Percentiles rank a stretch among this genome's conserved stretches.
Conservation (phyloP, 1,140 invertebrate species). For the Hypothenemus hampei region DNA sequence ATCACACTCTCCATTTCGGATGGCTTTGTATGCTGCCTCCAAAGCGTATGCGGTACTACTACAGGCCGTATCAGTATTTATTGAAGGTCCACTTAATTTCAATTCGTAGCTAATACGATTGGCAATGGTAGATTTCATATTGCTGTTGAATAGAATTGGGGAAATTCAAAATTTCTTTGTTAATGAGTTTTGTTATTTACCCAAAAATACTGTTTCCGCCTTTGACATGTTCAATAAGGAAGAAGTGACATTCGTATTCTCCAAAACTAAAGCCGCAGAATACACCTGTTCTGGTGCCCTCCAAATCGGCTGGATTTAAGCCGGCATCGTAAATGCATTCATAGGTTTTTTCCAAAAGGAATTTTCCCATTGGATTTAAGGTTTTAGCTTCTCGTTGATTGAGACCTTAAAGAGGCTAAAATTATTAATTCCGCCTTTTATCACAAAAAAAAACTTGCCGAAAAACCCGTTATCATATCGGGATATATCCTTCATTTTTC, state of each 20-base stretch:
- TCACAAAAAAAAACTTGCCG: constrained; percentile 41
- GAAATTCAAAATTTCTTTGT: neutral
- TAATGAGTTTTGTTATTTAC: neutral
- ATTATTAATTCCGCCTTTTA: neutral
- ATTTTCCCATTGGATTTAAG: neutral
- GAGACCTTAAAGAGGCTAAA: constrained; percentile 14
- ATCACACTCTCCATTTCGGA: constrained; percentile 75
- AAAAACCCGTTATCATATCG: constrained; percentile 83
- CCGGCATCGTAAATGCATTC: constrained; percentile 1
- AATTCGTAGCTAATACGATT: constrained; percentile 79
- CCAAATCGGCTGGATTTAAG: neutral
- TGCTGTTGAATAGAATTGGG: constrained; percentile 47
- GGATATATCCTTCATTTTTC: constrained; percentile 66
- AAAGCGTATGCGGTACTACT: constrained; percentile 82
- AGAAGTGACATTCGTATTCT: neutral
- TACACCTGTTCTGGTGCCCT: constrained; percentile 1
- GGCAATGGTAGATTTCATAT: constrained; percentile 84
- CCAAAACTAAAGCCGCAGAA: neutral
- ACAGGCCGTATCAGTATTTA: constrained; percentile 82
- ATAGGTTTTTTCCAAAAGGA: neutral
- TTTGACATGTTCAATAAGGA: neutral
- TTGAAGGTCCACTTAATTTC: constrained; percentile 69
- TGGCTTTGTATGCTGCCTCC: constrained; percentile 72
- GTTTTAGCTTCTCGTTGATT: neutral
- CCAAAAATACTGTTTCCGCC: neutral